These are phyloP conservation scores for Marmota monax DNA, from an alignment of 2,113 vertebrate species.

Conservation along the genomic window DNA sequence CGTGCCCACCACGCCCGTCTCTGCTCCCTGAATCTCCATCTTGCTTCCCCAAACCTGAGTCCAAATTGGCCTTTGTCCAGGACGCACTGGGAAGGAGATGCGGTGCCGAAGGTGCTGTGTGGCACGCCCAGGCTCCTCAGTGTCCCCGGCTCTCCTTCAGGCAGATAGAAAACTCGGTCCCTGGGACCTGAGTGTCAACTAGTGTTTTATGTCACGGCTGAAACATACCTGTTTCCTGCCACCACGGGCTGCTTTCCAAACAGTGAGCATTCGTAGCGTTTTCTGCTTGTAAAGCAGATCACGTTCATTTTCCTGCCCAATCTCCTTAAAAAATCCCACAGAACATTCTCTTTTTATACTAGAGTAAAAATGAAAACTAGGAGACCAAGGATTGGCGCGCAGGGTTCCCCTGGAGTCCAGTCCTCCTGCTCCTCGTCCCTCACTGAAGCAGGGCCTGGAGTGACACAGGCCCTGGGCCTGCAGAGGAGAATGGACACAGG, in stretches of 20 bases:
- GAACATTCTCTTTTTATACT: background rate
- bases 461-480: background rate
- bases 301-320: background rate
- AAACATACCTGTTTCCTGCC: background rate
- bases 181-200: no score
- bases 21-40: background rate
- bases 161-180: background rate
- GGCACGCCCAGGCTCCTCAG: background rate
- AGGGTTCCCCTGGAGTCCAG: background rate
- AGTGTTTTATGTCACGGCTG: no score
- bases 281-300: background rate
- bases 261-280: accelerated
- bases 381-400: background rate
- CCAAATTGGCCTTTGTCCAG: background rate
- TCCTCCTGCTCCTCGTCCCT: no score
- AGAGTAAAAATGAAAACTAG: background rate
- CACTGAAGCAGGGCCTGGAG: background rate
- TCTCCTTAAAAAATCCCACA: background rate
- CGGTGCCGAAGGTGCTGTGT: accelerated
- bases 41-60: background rate
- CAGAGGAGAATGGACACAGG: background rate
- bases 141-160: background rate
- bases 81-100: background rate
- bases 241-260: accelerated
- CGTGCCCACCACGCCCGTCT: background rate